These are phyloP conservation scores for Ciona savignyi DNA, from an alignment of 23 tunicate species.

Conservation along the genomic window DNA sequence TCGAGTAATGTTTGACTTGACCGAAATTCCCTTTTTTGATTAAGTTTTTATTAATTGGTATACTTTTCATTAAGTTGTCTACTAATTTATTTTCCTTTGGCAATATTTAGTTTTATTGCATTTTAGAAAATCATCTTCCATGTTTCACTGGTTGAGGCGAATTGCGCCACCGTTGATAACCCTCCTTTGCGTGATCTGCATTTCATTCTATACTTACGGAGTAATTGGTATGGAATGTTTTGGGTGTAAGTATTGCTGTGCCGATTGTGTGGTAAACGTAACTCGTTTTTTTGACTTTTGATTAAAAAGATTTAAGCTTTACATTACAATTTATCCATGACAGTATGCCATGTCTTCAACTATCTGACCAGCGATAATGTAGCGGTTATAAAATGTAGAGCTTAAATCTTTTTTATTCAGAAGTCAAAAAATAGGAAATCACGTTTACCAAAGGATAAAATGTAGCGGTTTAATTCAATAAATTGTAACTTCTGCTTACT, in stretches of 20 bases:
- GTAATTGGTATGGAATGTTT: slow-evolving; percentile 80
- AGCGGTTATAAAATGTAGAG: too few species aligned
- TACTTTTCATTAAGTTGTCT: not conserved
- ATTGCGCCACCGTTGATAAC: slow-evolving; percentile 73
- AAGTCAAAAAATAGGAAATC: too few species aligned
- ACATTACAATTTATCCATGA: too few species aligned
- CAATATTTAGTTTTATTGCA: not conserved
- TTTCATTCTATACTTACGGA: slow-evolving; percentile 63
- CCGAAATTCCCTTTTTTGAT: too few species aligned
- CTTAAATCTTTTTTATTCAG: too few species aligned
- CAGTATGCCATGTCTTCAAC: too few species aligned
- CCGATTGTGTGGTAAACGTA: too few species aligned
- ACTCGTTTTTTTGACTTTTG: too few species aligned
- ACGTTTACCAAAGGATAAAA: too few species aligned
- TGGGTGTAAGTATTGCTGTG: slow-evolving; percentile 51
- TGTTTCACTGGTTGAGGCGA: slow-evolving; percentile 69
- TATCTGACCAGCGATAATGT: too few species aligned
- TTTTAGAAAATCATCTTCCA: slow-evolving; percentile 38
- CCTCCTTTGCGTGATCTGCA: slow-evolving; percentile 36
- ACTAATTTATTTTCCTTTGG: not conserved
- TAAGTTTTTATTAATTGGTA: not conserved
- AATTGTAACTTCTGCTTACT: not conserved
- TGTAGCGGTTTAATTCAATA: not conserved
- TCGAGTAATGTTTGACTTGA: too few species aligned
- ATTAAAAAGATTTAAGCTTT: too few species aligned